Conservation (phyloP, 2,113 vertebrate genomes). For the Amphiprion percula region DNA sequence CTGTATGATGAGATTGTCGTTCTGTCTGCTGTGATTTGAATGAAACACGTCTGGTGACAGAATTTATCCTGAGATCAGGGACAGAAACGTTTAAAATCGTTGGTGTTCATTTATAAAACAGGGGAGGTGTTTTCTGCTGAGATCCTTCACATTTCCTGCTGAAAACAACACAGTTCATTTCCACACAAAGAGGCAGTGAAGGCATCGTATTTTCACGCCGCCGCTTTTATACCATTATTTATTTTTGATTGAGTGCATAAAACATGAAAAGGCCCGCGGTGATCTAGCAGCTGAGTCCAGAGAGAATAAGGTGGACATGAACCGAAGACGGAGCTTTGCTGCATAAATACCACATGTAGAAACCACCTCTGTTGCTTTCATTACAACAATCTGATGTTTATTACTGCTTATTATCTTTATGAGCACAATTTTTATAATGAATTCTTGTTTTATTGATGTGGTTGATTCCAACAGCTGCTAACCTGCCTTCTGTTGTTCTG, state of each 20-base stretch:
- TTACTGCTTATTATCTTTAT: too few relatives aligned
- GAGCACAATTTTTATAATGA: too few relatives aligned
- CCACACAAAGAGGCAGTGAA: conserved; percentile 12
- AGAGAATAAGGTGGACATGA: background rate
- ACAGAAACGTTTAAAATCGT: background rate
- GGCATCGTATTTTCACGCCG: conserved; percentile 29
- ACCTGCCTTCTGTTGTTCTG: too few relatives aligned
- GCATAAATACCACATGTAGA: too few relatives aligned
- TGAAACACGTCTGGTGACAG: background rate
- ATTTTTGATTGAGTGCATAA: conserved; percentile 63
- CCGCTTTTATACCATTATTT: conserved; percentile 55
- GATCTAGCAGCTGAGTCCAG: conserved; percentile 16
- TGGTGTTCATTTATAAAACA: background rate
- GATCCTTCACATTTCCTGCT: background rate
- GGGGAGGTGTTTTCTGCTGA: background rate
- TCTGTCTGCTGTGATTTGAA: background rate
- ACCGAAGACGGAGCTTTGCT: background rate
- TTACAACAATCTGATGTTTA: too few relatives aligned
- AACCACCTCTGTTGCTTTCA: too few relatives aligned
- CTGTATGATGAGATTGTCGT: conserved; percentile 7
- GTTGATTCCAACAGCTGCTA: too few relatives aligned
- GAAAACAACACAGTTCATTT: conserved; percentile 11
- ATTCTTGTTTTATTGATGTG: too few relatives aligned
- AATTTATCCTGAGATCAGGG: background rate
- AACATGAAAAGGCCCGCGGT: conserved; percentile 53